Evolutionary conservation across 2,113 vertebrate species (phyloP), one percentile per base, ranked within the genome.

Genomic region (Rynchops niger): DNA sequence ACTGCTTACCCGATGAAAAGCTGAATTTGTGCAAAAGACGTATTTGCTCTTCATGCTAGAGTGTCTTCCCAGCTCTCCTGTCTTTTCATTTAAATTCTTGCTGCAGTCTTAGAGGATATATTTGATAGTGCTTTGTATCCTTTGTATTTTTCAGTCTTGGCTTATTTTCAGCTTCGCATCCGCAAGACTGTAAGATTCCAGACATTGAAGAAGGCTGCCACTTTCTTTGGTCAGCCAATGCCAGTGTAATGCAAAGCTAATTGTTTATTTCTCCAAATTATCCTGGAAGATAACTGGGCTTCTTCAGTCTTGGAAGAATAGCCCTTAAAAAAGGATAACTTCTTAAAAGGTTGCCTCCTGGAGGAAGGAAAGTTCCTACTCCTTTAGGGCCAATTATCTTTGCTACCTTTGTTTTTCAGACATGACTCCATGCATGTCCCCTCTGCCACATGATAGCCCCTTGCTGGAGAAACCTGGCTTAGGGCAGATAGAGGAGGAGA

Each of bases 401-500:
- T 95, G 49, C 93, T 98, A 22, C 82, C 72, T 97, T 79, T 89
- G 15, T 90, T 92, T 85, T 97, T 71, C 95, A 99, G 99, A 99
- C 98, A 98, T 99, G 98, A 99, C 99, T 74, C 99, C 99, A 16
- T 99, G 99, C 97, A 99, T 99, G 97, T 99, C 99, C 76, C 99
- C 99, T 80, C 96, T 99, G 96, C 99, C 99, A 88, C 98, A 98
- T 67, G 99, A 99, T 70, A 98, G 97, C 67, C 97, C 98, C 30
- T 94, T 98, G 90, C 70, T 98, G 97, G 99, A 99, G 96, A 99
- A 98, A 53, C 97, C 98, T 90, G 96, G 97, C 71, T 88, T 97
- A 74, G 97, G 97, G 52, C 98, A 98, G 93, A 98, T 98, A 56
- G 98, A 98, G 97, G 99, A 99, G 71, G 98, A 99, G 86, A 95